Conservation (phyloP, 2,888 invertebrate species). For the Crematogaster levior region DNA sequence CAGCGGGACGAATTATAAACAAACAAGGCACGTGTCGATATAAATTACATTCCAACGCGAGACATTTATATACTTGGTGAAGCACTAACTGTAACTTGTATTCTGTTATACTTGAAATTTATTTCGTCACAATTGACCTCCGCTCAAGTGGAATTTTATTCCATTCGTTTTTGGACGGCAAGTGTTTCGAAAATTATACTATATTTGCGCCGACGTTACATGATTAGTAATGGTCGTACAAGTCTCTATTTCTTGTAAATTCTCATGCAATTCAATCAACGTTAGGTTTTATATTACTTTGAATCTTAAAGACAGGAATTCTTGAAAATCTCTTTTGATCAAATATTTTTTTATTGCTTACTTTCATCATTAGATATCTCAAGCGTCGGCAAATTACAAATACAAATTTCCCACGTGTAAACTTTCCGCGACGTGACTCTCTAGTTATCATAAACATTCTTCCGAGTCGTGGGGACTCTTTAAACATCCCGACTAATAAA, state of each 20-base stretch:
- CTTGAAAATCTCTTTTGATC: slow-evolving; percentile 2
- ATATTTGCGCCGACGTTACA: neutral
- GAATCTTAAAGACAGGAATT: neutral
- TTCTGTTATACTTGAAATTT: slow-evolving; percentile 41
- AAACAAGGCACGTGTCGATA: slow-evolving; percentile 30
- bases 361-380: neutral
- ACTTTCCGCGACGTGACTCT: neutral
- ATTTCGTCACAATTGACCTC: slow-evolving; percentile 35
- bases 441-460: slow-evolving; percentile 31
- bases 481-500: slow-evolving; percentile 42
- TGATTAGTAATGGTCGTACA: neutral
- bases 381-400: slow-evolving; percentile 27
- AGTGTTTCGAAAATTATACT: slow-evolving; percentile 7
- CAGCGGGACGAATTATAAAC: slow-evolving; percentile 50
- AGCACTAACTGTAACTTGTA: slow-evolving; percentile 30
- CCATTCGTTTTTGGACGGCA: neutral
- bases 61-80: neutral
- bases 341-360: neutral
- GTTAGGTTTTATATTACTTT: neutral
- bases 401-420: slow-evolving; percentile 19
- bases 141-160: slow-evolving; percentile 23
- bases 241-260: neutral
- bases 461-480: neutral
- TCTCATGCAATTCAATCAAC: neutral
- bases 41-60: slow-evolving; percentile 37